Evolutionary conservation across 2,888 invertebrate genomes (phyloP), one percentile per base, ranked within the genome.

Genomic region (Pecten maximus): DNA sequence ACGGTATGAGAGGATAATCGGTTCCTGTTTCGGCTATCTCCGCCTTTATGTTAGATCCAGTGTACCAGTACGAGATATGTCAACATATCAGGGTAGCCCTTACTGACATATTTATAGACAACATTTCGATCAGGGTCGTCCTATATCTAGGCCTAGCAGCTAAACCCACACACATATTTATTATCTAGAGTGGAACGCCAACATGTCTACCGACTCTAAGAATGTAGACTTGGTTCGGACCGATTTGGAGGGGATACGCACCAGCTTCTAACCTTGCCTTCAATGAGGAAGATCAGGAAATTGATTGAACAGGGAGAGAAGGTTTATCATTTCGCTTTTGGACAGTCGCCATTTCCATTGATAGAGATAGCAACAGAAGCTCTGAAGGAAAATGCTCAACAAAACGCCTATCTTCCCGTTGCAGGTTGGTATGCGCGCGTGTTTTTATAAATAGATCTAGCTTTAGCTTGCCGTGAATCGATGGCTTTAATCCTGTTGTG

Each of bases 301-400:
- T 89, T 95, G 90, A 95, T 95, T 74, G 91, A 92, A 50, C 93
- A 92, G n/a, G 96, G 96, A 12, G 87, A 93, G 40, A 93, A 92
- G 4, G 93, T 96, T 40, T 95, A 96, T 91, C 96, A 96, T 89
- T 96, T 96, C 89, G 96, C 95, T 3, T 97, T 97, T 91, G 96
- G 96, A 2, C 96, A 96, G 92, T 95, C 96, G 0, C 96, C 97
- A 0, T 97, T 97, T 90, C 96, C 96, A 0, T 93, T 96, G 0
- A 92, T 96, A 60, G 94, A 95, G n/a, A 92, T 93, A n/a, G 96
- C 96, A 40, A 94, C 93, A 0, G 93, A 95, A 23, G 95, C 95
- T 0, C 92, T 97, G n/a, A 92, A 94, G 89, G 94, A 95, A 89
- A 91, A 95, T 88, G 96, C 96, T 1, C 92, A 91, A 0, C 93